phyloP scores from a whole-genome alignment of 2,888 invertebrate genomes.

The Lottia gigantea region DNA sequence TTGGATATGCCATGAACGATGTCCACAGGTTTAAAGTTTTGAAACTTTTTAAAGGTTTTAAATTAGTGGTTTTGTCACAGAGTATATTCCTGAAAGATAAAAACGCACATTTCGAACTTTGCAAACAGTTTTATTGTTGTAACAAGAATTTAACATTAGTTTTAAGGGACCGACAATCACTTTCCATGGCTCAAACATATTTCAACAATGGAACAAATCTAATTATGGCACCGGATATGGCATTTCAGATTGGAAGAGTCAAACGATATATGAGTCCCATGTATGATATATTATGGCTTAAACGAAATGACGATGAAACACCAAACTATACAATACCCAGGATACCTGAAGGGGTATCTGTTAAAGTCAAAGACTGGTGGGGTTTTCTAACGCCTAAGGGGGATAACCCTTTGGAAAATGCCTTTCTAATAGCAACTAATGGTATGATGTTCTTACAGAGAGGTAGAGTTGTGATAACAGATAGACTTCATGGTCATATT shows the following conservation, averaged over 20 bases:
- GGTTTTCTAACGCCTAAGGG: constrained; percentile 25
- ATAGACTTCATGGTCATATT: constrained; percentile 38
- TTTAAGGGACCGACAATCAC: constrained; percentile 25
- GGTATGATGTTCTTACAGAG: constrained; percentile 35
- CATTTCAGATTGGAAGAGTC: constrained; percentile 28
- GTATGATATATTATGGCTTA: constrained; percentile 35
- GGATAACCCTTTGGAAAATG: constrained; percentile 22
- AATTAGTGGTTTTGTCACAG: constrained; percentile 28
- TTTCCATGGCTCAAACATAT: constrained; percentile 15
- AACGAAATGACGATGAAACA: constrained; percentile 26
- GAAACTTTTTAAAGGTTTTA: constrained; percentile 16
- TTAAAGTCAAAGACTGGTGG: constrained; percentile 27
- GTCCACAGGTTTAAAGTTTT: constrained; percentile 15
- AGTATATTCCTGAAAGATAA: constrained; percentile 22
- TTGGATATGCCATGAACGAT: constrained; percentile 23
- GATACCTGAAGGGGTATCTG: constrained; percentile 19
- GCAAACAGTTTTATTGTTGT: constrained; percentile 19
- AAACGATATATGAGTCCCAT: constrained; percentile 20
- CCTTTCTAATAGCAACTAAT: constrained; percentile 24
- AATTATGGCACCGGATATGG: constrained; percentile 34
- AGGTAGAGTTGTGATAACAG: constrained; percentile 37
- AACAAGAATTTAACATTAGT: constrained; percentile 23
- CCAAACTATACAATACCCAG: constrained; percentile 12
- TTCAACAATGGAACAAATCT: constrained; percentile 23
- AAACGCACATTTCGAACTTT: not conserved